Conservation (phyloP, 23 tunicate species). For the Halocynthia aurantium region DNA sequence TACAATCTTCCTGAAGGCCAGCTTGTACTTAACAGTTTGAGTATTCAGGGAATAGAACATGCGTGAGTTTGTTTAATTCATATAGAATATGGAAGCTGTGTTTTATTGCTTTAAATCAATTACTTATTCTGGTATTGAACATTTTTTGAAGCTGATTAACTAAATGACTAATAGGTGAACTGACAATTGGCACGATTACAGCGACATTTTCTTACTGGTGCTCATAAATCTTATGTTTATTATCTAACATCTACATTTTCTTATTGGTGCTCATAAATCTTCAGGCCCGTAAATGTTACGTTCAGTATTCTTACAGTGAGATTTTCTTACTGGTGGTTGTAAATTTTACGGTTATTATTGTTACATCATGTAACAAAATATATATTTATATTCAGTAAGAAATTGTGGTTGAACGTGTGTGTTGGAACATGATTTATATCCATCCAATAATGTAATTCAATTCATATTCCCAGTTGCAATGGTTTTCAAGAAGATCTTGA, state of each 20-base stretch:
- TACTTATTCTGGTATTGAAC: too few species aligned
- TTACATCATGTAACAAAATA: background rate
- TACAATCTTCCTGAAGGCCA: constrained; percentile 29
- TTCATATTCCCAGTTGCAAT: constrained; percentile 15
- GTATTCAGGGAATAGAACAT: constrained; percentile 79
- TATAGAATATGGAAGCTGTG: background rate
- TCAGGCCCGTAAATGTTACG: too few species aligned
- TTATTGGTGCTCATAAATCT: too few species aligned
- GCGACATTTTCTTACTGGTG: too few species aligned
- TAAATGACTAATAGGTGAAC: too few species aligned
- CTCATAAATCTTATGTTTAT: too few species aligned
- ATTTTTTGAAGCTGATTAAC: too few species aligned
- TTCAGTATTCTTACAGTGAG: background rate
- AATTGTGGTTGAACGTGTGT: background rate
- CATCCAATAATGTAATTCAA: background rate
- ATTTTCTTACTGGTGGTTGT: background rate
- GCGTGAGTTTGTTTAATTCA: too few species aligned
- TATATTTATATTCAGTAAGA: background rate
- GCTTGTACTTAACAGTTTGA: constrained; percentile 55
- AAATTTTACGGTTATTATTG: background rate
- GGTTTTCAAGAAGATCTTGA: constrained; percentile 54
- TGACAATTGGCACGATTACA: too few species aligned
- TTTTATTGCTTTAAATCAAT: too few species aligned
- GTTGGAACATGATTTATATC: background rate
- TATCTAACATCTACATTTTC: too few species aligned